A percentile compares a stretch with the other conserved stretches of the same genome.
These are phyloP conservation scores for Montifringilla adamsi DNA, from an alignment of 2,113 vertebrate species.

Conservation along the genomic window DNA sequence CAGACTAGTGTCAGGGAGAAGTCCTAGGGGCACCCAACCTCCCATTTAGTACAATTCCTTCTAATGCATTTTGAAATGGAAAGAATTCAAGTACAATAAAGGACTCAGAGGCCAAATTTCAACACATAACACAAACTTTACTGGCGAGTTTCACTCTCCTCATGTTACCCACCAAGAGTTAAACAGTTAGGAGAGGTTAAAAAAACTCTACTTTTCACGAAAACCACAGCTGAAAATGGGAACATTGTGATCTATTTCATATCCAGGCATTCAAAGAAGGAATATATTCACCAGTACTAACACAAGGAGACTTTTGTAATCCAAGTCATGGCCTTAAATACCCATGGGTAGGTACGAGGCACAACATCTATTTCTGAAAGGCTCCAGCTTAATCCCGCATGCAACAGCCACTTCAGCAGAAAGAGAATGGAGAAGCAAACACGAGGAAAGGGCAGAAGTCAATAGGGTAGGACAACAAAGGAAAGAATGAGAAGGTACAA, in stretches of 20 bases:
- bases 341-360: slow-evolving; percentile 39
- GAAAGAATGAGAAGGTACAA: background rate
- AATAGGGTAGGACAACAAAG: slow-evolving; percentile 8
- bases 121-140: background rate
- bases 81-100: background rate
- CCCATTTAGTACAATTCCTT: background rate
- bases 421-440: background rate
- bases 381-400: background rate
- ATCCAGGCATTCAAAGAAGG: slow-evolving; percentile 44
- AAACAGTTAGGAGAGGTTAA: background rate
- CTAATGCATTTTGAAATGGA: background rate
- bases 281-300: slow-evolving; percentile 55
- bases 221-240: slow-evolving; percentile 53
- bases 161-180: slow-evolving; percentile 3
- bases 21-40: background rate
- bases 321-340: slow-evolving; percentile 45
- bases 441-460: background rate
- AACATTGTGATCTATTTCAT: slow-evolving; percentile 52
- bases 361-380: slow-evolving; percentile 42
- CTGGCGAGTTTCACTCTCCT: background rate
- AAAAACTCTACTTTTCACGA: background rate
- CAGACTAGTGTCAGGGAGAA: background rate
- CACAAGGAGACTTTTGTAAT: slow-evolving; percentile 60
- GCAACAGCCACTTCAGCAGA: background rate
- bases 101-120: background rate